These are phyloP conservation scores for Masticophis lateralis DNA, from an alignment of 2,797 vertebrate species.

Conservation along the genomic window DNA sequence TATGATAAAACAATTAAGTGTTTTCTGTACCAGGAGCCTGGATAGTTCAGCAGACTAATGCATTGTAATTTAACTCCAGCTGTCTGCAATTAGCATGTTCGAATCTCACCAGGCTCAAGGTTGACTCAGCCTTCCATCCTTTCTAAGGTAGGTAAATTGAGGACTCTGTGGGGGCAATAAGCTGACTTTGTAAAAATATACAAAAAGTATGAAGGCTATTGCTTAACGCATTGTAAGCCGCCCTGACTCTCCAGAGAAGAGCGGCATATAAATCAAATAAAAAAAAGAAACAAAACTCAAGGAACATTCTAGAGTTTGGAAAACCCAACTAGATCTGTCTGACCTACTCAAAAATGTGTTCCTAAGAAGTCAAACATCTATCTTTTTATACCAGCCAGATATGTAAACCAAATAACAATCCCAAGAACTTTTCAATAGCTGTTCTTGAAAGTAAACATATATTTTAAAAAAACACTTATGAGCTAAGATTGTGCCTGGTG, in stretches of 20 bases:
- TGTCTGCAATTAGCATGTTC: too few relatives aligned
- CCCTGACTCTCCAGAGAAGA: too few relatives aligned
- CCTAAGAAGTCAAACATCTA: neutral
- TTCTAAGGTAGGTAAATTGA: too few relatives aligned
- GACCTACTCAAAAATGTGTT: neutral
- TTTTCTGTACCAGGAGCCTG: neutral
- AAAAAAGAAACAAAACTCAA: neutral
- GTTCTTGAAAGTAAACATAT: neutral
- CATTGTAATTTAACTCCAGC: too few relatives aligned
- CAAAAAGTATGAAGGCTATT: too few relatives aligned
- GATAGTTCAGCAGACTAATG: too few relatives aligned
- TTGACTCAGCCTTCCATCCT: too few relatives aligned
- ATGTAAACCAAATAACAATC: neutral
- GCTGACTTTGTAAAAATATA: too few relatives aligned
- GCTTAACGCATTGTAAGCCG: too few relatives aligned
- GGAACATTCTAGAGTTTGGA: neutral
- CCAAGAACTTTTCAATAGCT: neutral
- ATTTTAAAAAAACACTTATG: neutral
- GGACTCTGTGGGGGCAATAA: too few relatives aligned
- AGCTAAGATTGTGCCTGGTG: neutral
- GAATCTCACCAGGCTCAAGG: too few relatives aligned
- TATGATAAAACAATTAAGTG: neutral
- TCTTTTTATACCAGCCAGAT: neutral
- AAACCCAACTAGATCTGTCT: neutral
- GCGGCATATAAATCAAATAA: too few relatives aligned